phyloP scores from a whole-genome alignment of 2,113 vertebrate species.

The Clupea harengus region DNA sequence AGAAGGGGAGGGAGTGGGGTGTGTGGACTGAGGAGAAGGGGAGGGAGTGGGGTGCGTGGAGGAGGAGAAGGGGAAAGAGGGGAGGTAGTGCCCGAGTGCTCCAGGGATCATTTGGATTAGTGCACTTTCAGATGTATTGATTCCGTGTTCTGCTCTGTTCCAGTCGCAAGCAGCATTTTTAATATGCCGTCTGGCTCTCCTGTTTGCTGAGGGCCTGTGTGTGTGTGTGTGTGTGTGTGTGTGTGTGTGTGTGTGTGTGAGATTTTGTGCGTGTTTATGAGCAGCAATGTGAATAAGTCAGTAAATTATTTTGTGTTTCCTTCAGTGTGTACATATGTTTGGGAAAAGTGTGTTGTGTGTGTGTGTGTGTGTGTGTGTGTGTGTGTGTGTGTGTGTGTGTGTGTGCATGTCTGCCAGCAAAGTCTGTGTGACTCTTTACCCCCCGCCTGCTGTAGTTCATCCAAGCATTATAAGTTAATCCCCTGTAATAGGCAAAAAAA shows the following conservation, averaged over 20 bases:
- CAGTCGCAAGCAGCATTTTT: constrained; percentile 38
- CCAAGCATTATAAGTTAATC: constrained; percentile 77
- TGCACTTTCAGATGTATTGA: constrained; percentile 59
- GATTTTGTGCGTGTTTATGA: constrained; percentile 53
- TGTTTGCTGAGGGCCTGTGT: not conserved
- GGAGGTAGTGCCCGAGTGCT: constrained; percentile 37
- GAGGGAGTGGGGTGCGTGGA: no score
- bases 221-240: constrained; percentile 44
- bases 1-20: no score
- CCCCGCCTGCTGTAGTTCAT: constrained; percentile 68
- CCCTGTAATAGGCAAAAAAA: constrained; percentile 70
- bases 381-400: constrained; percentile 28
- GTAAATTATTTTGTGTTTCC: constrained; percentile 27
- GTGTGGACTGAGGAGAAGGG: constrained; percentile 41
- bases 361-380: no score
- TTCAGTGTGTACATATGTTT: constrained; percentile 40
- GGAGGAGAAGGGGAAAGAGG: no score
- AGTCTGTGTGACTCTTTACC: constrained; percentile 64
- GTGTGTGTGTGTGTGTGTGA: constrained; percentile 36
- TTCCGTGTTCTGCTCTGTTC: constrained; percentile 58
- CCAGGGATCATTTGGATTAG: constrained; percentile 68
- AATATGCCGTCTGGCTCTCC: constrained; percentile 53
- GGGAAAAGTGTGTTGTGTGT: no score
- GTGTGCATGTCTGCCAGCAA: constrained; percentile 54
- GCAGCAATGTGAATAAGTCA: not conserved